Conservation (phyloP, 2,113 vertebrate genomes). For the Barbus barbus region DNA sequence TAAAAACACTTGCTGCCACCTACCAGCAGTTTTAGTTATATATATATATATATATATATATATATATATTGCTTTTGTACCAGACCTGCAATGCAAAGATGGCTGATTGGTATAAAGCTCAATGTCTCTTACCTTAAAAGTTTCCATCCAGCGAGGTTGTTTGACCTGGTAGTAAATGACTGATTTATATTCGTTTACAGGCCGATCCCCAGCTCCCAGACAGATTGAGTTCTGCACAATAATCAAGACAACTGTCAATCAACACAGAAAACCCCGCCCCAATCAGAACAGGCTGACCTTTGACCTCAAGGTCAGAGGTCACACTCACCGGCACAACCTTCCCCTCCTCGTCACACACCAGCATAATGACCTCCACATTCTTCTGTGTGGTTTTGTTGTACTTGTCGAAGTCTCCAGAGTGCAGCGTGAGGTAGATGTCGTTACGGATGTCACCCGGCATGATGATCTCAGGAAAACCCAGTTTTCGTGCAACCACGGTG, state of each 20-base stretch:
- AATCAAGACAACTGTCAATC: constrained; percentile 2
- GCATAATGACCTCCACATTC: constrained; percentile 96
- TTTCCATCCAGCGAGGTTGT: constrained; percentile 97
- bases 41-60: too few species aligned
- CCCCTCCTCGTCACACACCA: constrained; percentile 93
- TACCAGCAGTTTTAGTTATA: too few species aligned
- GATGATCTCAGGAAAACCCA: constrained; percentile 98
- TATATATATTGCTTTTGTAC: too few species aligned
- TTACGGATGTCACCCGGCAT: constrained; percentile 98
- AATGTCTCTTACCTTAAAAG: constrained; percentile 83
- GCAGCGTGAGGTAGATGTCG: constrained; percentile 94
- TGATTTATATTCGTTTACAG: constrained; percentile 85
- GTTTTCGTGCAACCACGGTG: constrained; percentile 91
- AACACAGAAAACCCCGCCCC: neutral
- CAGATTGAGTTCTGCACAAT: constrained; percentile 83
- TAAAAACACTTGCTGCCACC: too few species aligned
- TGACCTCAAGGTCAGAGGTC: neutral
- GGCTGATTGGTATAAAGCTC: neutral
- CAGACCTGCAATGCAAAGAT: too few species aligned
- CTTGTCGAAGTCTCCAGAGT: constrained; percentile 94
- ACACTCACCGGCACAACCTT: constrained; percentile 86
- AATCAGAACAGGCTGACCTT: neutral
- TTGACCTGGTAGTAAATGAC: constrained; percentile 98
- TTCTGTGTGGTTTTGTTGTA: constrained; percentile 98
- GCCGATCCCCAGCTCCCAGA: constrained; percentile 90